Conservation (phyloP, 2,888 invertebrate species). For the Cylindroiulus punctatus region DNA sequence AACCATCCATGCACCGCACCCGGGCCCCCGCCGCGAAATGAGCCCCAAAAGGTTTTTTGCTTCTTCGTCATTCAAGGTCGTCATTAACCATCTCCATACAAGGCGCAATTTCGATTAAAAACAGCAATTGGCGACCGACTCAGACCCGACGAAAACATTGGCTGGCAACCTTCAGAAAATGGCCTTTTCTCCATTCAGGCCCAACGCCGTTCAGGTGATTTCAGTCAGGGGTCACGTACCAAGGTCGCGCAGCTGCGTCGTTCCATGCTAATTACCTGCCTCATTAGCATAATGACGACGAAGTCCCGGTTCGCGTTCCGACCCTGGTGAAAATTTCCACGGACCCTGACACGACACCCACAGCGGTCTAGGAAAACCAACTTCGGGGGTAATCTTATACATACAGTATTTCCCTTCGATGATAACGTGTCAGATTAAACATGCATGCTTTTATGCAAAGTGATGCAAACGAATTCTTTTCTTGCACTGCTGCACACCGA, state of each 20-base stretch:
- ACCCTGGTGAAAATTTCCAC: neutral
- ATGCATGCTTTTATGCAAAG: too few species aligned
- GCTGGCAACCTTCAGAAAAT: neutral
- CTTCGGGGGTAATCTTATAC: too few species aligned
- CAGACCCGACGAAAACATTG: neutral
- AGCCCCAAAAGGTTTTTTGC: neutral
- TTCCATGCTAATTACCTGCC: neutral
- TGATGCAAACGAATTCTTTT: too few species aligned
- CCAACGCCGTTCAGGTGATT: neutral
- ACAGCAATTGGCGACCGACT: neutral
- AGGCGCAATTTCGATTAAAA: conserved; percentile 9
- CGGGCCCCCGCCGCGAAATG: neutral
- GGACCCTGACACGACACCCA: neutral
- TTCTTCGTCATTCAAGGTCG: neutral
- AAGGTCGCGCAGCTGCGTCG: neutral
- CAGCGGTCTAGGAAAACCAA: neutral
- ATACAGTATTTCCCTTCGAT: too few species aligned
- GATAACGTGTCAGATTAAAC: too few species aligned
- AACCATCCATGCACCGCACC: neutral
- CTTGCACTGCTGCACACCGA: too few species aligned
- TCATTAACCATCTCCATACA: conserved; percentile 20
- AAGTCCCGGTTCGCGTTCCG: neutral
- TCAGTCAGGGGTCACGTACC: neutral
- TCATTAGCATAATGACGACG: neutral
- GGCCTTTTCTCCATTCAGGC: neutral